These are phyloP conservation scores for Microcebus jonahi DNA, from an alignment of 2,113 vertebrate genomes.

Conservation along the genomic window DNA sequence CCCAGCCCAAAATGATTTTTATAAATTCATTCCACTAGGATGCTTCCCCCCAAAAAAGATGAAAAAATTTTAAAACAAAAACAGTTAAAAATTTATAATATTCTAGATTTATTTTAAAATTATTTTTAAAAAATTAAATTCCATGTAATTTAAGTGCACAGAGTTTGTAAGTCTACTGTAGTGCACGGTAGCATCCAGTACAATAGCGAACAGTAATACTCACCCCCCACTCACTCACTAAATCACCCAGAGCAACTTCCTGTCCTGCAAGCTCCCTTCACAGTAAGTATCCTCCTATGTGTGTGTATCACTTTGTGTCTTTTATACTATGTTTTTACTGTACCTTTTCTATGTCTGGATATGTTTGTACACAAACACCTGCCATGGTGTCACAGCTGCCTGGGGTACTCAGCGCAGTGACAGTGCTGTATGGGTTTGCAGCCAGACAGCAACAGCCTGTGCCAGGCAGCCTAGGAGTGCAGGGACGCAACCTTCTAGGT, in stretches of 20 bases:
- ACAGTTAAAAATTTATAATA: too few species aligned
- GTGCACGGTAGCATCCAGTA: not conserved
- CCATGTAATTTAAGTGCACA: not conserved
- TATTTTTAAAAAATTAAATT: not conserved
- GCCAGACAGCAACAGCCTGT: not conserved
- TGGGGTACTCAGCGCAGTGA: not conserved
- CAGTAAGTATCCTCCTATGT: not conserved
- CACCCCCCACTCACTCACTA: not conserved
- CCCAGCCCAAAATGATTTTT: too few species aligned
- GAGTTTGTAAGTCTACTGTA: not conserved
- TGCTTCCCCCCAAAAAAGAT: too few species aligned
- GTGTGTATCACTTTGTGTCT: not conserved
- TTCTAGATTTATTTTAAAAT: too few species aligned
- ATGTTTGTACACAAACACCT: not conserved
- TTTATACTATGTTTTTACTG: not conserved
- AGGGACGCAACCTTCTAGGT: not conserved
- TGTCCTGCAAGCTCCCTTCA: not conserved
- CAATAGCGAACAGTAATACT: not conserved
- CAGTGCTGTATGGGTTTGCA: not conserved
- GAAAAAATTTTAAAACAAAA: too few species aligned
- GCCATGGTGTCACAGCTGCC: not conserved
- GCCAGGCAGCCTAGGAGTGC: rapidly evolving
- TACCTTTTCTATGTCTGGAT: not conserved
- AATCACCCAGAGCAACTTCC: not conserved
- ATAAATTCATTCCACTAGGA: too few species aligned